Conservation (phyloP, 2,113 vertebrate species). For the Rana temporaria region DNA sequence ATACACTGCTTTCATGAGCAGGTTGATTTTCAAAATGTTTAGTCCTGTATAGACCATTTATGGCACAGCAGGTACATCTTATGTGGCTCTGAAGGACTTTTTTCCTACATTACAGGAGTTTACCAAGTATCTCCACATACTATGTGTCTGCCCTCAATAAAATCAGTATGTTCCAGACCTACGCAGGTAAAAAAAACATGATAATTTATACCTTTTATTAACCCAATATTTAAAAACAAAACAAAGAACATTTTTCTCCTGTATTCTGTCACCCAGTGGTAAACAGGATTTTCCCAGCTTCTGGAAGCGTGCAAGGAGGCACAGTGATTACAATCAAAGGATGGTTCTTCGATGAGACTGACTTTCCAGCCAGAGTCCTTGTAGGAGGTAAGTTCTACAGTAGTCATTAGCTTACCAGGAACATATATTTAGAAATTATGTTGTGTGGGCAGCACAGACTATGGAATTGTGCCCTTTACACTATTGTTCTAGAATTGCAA, state of each 20-base stretch:
- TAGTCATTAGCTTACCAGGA: background rate
- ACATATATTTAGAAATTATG: no score
- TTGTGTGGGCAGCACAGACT: no score
- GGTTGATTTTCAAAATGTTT: no score
- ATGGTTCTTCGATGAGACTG: slow-evolving; percentile 81
- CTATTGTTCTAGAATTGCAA: no score
- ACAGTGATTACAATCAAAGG: slow-evolving; percentile 76
- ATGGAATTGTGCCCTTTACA: no score
- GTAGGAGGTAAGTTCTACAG: slow-evolving; percentile 82
- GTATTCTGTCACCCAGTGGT: slow-evolving; percentile 71
- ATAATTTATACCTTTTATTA: background rate
- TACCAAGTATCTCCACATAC: slow-evolving; percentile 62
- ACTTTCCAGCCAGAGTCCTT: slow-evolving; percentile 70
- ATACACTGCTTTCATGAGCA: no score
- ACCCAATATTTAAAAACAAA: background rate
- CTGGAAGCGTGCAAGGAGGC: slow-evolving; percentile 77
- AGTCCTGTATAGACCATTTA: slow-evolving; percentile 61
- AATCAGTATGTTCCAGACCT: slow-evolving; percentile 85
- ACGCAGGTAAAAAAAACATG: slow-evolving; percentile 75
- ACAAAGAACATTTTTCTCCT: background rate
- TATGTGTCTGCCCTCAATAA: slow-evolving; percentile 73
- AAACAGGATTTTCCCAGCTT: slow-evolving; percentile 72
- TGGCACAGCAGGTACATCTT: no score
- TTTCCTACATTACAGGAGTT: slow-evolving; percentile 70
- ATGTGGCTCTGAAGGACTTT: slow-evolving; percentile 42